Base-by-base conservation (phyloP, 2,888 invertebrate genomes). In the Acheta domesticus region DNA sequence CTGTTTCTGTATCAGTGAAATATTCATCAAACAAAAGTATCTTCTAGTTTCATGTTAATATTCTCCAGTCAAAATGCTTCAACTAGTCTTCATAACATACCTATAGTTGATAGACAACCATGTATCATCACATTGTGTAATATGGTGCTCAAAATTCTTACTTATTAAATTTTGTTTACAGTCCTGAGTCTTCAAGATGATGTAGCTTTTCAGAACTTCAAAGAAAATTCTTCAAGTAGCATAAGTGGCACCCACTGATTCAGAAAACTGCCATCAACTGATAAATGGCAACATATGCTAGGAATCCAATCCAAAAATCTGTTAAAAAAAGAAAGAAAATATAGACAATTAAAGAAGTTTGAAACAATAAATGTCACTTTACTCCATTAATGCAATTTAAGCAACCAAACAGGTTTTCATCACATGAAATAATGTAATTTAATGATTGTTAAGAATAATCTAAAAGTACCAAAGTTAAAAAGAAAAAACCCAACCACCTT, bases 211-310 rank as follows among this genome's bases (percentile, higher is more conserved):
- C 62, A 62, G 62, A 62, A 62, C 62, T 62, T n/a, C 16, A 62
- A 62, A 36, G 36, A 36, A 62, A 62, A 62, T 62, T 62, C 62
- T 62, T 62, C 62, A 19, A 62, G 62, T 62, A n/a, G n/a, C 62
- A 62, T n/a, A 19, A 62, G 62, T 62, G 62, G n/a, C 62, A 62
- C 62, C 62, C 62, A 62, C 62, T 62, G 62, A 62, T 62, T 62
- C 62, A 62, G 62, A 62, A 62, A 19, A 19, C 14, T 62, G 62
- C 62, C 62, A 19, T 62, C 62, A 62, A 62, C 62, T 62, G 14
- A 62, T 62, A 62, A 62, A 62, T 62, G 62, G 62, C 62, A 62
- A n/a, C 62, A 62, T 62, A 62, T 36, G 36, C 62, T 19, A n/a
- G 62, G 62, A 62, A 62, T 62, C 62, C 62, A 62, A 62, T n/a